Base-by-base conservation (phyloP, 2,797 vertebrate genomes). In the Numenius phaeopus region DNA sequence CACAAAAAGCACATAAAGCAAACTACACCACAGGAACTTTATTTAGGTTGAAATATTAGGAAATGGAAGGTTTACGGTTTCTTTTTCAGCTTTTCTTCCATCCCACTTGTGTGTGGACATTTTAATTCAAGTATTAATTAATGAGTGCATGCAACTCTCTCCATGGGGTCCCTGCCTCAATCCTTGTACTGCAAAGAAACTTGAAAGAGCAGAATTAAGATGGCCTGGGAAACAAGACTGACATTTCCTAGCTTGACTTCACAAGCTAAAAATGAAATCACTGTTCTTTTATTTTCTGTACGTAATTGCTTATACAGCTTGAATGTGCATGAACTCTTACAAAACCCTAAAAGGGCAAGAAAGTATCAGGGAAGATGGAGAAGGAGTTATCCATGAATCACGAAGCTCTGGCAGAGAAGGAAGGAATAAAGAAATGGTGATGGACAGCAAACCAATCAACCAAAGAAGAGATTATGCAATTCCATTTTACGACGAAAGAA, bases 81-180 rank as follows among this genome's bases (percentile, higher is more conserved):
- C 40, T 47, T 91, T 93, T 96, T 88, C 94, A 96, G 67, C 22
- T 34, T 89, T 94, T 81, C 62, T 91, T 92, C n/a, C 59, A 79
- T 44, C 58, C 34, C 37, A 81, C 50, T 91, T 86, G n/a, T 73
- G 94, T 91, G 82, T 86, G 82, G 90, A 96, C 69, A 66, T 91
- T 96, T 77, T 16, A 1, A 95, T 86, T 97, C 80, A 85, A 94
- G 67, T 72, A 91, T 82, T 94, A 96, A 95, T 96, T 94, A 88
- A 86, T 52, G 26, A 92, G 27, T 71, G 27, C 72, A 52, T 70
- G 42, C 26, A 91, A 64, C 47, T 91, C 42, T 90, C 89, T 94
- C 92, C 84, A 84, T 44, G 67, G 34, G 69, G 79, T 89, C 69
- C 42, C 50, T 91, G 66, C 69, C 79, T 94, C 87, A 83, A 42